A percentile compares a stretch with the other conserved stretches of the same genome.
These are phyloP conservation scores for Psophia crepitans DNA, from an alignment of 2,113 vertebrate species.

Conservation along the genomic window DNA sequence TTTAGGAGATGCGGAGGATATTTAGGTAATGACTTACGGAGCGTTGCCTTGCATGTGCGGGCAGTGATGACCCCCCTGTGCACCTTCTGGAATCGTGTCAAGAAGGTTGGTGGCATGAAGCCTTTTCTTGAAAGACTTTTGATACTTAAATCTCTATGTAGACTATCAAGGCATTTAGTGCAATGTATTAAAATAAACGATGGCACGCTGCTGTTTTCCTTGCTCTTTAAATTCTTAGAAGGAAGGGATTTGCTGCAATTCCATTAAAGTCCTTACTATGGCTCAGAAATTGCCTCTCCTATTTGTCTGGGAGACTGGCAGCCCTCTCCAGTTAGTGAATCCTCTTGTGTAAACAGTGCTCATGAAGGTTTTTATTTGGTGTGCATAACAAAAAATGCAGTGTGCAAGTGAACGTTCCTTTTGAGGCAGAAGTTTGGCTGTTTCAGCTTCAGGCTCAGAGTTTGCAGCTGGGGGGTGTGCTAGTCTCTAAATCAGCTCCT, in stretches of 20 bases:
- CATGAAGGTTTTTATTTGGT: neutral
- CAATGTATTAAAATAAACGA: neutral
- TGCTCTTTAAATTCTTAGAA: neutral
- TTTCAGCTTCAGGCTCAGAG: neutral
- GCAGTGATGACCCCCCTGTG: rapidly evolving
- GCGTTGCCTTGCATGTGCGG: neutral
- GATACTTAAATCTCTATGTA: neutral
- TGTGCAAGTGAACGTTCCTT: neutral
- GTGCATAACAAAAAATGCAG: rapidly evolving
- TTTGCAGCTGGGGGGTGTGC: neutral
- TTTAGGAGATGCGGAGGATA: neutral
- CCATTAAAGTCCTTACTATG: neutral
- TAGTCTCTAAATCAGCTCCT: neutral
- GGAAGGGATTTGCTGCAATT: neutral
- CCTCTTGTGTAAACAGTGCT: neutral
- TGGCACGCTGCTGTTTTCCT: neutral
- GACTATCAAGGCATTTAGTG: neutral
- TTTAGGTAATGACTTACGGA: neutral
- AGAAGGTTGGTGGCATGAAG: neutral
- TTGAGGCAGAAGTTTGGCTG: neutral
- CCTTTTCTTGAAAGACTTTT: neutral
- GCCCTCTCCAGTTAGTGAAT: neutral
- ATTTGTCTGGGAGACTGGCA: neutral
- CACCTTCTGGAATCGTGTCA: neutral
- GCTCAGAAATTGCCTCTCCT: neutral